phyloP scores from a whole-genome alignment of 2,888 invertebrate species.

The Elegia similella region DNA sequence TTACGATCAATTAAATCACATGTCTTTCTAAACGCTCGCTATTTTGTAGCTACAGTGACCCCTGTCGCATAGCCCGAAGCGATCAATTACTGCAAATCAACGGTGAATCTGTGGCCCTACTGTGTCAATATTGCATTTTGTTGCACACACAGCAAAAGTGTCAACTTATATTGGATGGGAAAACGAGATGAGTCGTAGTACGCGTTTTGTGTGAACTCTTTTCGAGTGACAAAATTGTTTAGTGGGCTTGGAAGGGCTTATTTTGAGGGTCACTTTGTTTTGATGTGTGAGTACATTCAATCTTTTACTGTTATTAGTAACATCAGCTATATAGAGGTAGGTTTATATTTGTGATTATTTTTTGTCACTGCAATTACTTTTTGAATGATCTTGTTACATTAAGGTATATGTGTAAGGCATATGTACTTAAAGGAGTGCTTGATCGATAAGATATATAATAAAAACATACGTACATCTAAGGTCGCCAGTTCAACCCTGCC shows the following conservation, averaged over 20 bases:
- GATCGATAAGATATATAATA: no score
- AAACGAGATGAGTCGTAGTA: not conserved
- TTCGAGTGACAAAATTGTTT: not conserved
- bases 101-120: constrained; percentile 56
- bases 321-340: not conserved
- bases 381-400: no score
- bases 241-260: not conserved
- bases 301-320: not conserved
- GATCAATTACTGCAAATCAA: constrained; percentile 66
- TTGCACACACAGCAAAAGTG: constrained; percentile 4
- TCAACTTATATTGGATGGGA: constrained; percentile 1
- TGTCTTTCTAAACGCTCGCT: not conserved
- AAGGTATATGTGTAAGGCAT: no score
- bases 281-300: not conserved
- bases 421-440: not conserved
- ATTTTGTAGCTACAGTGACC: constrained; percentile 23
- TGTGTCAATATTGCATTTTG: constrained; percentile 41
- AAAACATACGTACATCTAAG: no score
- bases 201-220: not conserved
- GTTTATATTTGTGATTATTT: not conserved
- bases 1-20: not conserved
- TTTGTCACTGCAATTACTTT: no score
- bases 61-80: constrained; percentile 44
- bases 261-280: not conserved
- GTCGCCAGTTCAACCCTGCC: no score